Evolutionary conservation across 2,888 invertebrate species (phyloP).

Genomic region (Spodoptera exigua): DNA sequence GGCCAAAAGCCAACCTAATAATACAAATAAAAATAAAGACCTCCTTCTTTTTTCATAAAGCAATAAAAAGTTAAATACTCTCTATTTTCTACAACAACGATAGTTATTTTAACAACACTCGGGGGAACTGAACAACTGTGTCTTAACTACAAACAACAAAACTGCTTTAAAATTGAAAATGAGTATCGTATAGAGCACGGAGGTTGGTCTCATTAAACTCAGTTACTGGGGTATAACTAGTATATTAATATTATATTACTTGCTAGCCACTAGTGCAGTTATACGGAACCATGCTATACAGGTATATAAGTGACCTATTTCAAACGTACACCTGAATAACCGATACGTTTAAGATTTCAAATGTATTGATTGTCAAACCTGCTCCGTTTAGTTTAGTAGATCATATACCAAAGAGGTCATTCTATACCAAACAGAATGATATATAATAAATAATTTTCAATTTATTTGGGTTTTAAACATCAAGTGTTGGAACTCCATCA

Average conservation of each 20-base stretch:
- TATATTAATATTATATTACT: constrained; percentile 42
- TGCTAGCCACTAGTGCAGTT: constrained; percentile 16
- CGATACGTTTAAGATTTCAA: too few species aligned
- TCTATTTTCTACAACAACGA: background rate
- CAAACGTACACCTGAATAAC: background rate
- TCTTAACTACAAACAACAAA: constrained; percentile 15
- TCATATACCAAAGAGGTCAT: too few species aligned
- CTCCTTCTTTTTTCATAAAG: too few species aligned
- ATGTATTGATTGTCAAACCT: too few species aligned
- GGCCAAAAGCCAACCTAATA: too few species aligned
- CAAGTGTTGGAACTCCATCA: too few species aligned
- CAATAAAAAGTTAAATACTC: background rate
- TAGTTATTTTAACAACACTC: background rate
- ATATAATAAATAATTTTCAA: too few species aligned
- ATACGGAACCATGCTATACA: background rate
- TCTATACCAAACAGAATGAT: too few species aligned
- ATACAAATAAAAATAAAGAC: too few species aligned
- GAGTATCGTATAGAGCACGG: constrained; percentile 2
- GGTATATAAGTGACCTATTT: background rate
- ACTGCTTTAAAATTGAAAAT: constrained; percentile 26
- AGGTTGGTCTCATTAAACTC: constrained; percentile 22
- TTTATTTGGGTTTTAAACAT: too few species aligned
- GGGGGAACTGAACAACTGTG: background rate
- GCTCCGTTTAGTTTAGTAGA: too few species aligned
- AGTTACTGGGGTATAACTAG: constrained; percentile 20